Conservation (phyloP, 2,888 invertebrate species). For the Amiota mariae region DNA sequence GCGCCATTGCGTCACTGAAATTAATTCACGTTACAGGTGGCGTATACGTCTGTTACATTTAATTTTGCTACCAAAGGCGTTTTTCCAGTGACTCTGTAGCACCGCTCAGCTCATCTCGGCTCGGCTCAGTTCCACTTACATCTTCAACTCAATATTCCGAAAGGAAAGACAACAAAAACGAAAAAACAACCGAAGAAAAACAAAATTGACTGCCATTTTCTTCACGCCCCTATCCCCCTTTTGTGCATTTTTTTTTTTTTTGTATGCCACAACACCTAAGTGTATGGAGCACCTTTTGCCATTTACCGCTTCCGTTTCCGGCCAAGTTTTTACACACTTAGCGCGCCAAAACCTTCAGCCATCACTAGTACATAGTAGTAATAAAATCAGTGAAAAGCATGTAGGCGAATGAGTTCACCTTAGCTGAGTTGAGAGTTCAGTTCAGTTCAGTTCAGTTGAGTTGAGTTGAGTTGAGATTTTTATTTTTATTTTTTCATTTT, state of each 20-base stretch:
- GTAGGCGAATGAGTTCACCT: no score
- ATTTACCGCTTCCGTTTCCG: slow-evolving; percentile 15
- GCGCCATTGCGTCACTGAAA: background rate
- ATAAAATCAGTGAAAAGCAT: no score
- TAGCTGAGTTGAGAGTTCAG: no score
- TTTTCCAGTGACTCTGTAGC: background rate
- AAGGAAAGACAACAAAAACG: no score
- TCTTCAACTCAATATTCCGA: no score
- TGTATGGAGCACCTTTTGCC: background rate
- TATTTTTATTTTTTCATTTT: slow-evolving; percentile 23
- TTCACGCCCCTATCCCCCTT: no score
- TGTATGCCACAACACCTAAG: background rate
- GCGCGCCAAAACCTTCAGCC: no score
- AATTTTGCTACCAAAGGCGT: slow-evolving; percentile 42
- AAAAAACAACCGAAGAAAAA: no score
- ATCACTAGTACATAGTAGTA: slow-evolving; percentile 14
- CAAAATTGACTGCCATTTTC: no score
- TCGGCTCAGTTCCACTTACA: no score
- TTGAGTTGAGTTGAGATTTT: background rate
- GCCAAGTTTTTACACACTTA: background rate
- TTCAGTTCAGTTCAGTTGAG: no score
- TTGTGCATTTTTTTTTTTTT: no score
- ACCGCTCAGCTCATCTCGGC: background rate
- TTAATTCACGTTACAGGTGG: slow-evolving; percentile 35
- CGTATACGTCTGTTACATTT: slow-evolving; percentile 58